Percentiles rank a stretch among this genome's conserved stretches.
phyloP scores from a whole-genome alignment of 1,140 invertebrate species.

The Apis dorsata region DNA sequence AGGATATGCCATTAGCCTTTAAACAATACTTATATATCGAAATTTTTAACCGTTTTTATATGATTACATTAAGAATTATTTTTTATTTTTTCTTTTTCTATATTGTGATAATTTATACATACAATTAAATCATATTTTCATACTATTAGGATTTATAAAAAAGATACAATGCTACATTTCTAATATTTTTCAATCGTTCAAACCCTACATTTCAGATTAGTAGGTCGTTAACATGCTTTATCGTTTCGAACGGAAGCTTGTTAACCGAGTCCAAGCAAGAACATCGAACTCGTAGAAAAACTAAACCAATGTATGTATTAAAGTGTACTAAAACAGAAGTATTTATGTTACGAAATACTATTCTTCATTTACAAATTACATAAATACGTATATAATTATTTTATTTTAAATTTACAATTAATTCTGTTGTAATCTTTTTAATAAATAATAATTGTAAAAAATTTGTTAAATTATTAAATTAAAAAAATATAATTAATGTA shows the following conservation, averaged over 20 bases:
- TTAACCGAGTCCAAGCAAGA: constrained; percentile 42
- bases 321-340: not conserved
- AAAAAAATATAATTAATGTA: not conserved
- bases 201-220: constrained; percentile 41
- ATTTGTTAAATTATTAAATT: not conserved
- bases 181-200: constrained; percentile 22
- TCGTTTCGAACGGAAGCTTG: constrained; percentile 46
- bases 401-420: not conserved
- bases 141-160: not conserved
- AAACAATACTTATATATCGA: not conserved
- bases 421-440: not conserved
- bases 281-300: constrained; percentile 43
- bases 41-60: not conserved
- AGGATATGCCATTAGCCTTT: not conserved
- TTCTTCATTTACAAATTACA: not conserved
- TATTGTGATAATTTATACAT: too few relatives aligned
- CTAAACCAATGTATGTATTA: not conserved
- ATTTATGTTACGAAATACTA: not conserved
- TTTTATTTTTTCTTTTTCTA: too few relatives aligned
- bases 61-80: too few relatives aligned
- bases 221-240: constrained; percentile 51
- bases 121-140: not conserved
- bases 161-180: not conserved
- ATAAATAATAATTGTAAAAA: not conserved
- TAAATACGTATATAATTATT: not conserved